These are phyloP conservation scores for Pammene fasciana DNA, from an alignment of 2,888 invertebrate genomes.

Conservation along the genomic window DNA sequence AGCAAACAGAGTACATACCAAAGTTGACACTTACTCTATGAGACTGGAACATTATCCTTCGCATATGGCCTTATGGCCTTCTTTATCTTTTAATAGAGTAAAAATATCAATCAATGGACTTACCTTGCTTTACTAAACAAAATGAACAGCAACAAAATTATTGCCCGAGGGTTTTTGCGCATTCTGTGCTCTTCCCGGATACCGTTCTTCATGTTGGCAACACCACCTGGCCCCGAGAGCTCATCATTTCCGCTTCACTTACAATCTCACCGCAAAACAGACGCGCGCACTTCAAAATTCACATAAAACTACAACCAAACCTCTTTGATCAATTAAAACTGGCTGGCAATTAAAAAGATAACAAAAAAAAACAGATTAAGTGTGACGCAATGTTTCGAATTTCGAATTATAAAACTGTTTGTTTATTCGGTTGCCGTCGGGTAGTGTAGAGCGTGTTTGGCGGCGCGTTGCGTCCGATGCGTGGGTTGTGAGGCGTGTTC, in stretches of 20 bases:
- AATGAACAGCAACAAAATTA: constrained; percentile 70
- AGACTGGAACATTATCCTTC: too few species aligned
- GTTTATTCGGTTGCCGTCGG: constrained; percentile 71
- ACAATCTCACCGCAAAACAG: constrained; percentile 51
- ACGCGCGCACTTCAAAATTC: constrained; percentile 40
- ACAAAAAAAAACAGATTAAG: constrained; percentile 44
- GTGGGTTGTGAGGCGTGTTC: constrained; percentile 77
- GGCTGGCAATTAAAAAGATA: constrained; percentile 45
- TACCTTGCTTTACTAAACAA: constrained; percentile 74
- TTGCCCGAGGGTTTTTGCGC: constrained; percentile 66
- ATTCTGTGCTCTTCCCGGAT: constrained; percentile 69
- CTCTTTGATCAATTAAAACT: constrained; percentile 42
- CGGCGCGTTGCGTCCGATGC: constrained; percentile 71
- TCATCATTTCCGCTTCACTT: constrained; percentile 72
- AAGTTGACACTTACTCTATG: too few species aligned
- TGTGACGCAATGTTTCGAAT: constrained; percentile 48
- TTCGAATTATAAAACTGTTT: constrained; percentile 49
- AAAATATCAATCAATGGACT: constrained; percentile 53
- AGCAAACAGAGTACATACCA: constrained; percentile 12
- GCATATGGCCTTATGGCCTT: too few species aligned
- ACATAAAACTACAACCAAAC: constrained; percentile 39
- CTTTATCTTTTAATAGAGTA: too few species aligned
- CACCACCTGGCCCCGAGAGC: constrained; percentile 70
- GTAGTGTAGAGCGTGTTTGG: constrained; percentile 66
- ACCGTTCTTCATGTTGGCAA: constrained; percentile 76